phyloP scores from a whole-genome alignment of 2,113 vertebrate genomes.

The Rhinolophus sinicus region DNA sequence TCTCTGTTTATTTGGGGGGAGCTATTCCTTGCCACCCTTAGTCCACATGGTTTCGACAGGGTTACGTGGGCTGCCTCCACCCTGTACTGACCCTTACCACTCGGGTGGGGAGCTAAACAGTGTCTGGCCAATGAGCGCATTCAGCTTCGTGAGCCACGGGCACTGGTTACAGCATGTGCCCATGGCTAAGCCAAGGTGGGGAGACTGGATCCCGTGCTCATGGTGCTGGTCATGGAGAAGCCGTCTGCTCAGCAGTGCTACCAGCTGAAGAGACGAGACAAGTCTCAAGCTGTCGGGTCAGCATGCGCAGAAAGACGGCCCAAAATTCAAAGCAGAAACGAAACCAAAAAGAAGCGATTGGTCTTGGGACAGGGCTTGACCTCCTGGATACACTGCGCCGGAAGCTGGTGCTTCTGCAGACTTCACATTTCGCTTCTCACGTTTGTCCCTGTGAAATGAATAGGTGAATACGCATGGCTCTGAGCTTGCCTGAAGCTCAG shows the following conservation, averaged over 20 bases:
- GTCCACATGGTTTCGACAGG: neutral
- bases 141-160: neutral
- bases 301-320: neutral
- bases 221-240: neutral
- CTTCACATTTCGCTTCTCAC: neutral
- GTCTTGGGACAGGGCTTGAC: neutral
- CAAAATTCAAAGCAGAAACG: neutral
- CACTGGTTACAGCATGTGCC: neutral
- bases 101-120: neutral
- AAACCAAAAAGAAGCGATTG: neutral
- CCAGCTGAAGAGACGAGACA: neutral
- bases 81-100: neutral
- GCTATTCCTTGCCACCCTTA: neutral
- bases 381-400: neutral
- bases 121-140: neutral
- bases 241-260: too few relatives aligned
- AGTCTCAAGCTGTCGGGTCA: neutral
- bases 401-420: neutral
- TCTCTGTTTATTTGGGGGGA: neutral
- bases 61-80: neutral
- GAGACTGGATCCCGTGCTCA: neutral
- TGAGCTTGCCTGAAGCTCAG: neutral
- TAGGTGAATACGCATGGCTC: neutral
- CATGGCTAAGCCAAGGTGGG: neutral
- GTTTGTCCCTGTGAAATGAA: neutral